Evolutionary conservation across 1,140 invertebrate genomes (phyloP), one percentile per base, ranked within the genome.

Genomic region (Nixonia krombeini): DNA sequence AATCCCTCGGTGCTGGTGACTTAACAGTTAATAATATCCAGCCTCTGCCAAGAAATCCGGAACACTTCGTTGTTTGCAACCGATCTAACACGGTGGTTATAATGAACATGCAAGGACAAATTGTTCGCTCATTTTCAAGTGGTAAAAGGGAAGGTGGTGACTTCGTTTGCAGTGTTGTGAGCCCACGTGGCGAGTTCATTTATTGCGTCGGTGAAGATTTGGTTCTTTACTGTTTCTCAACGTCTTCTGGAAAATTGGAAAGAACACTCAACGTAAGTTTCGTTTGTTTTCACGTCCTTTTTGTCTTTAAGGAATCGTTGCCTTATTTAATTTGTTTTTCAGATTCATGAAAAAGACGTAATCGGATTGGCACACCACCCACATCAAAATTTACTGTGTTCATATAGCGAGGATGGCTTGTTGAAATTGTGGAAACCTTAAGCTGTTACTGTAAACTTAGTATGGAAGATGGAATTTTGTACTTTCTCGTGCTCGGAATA

Each of bases 61-160:
- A 99, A 80, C 97, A 99, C 86, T 99, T 99, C 87, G 94, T 99
- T 8, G 96, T 99, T 29, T 99, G 97, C 80, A 99, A 99, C 87
- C 88, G 96, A 70, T 97, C 96, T 13, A 99, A 97, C 79, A 99
- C 97, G 1, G 93, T 99, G 5, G 94, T 95, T 17, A 96, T 99
- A 68, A 97, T 99, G 93, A 99, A 99, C 85, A 95, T 98, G 91
- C 94, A 96, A 84, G 97, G 97, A 49, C 96, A 98, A 91, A 98
- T 99, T 87, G 97, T 99, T 0, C 87, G 96, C 9, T 33, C 29
- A 3, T 33, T 33, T 33, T 33, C 29, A 2, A 33, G 29, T 9
- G 29, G 29, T 2, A 33, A 33, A 33, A 33, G 29, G 9, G 29
- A 33, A 33, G 29, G 29, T 37, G 97, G 98, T 75, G 95, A 98